Conservation (phyloP, 1,140 invertebrate species). For the Portunus trituberculatus region DNA sequence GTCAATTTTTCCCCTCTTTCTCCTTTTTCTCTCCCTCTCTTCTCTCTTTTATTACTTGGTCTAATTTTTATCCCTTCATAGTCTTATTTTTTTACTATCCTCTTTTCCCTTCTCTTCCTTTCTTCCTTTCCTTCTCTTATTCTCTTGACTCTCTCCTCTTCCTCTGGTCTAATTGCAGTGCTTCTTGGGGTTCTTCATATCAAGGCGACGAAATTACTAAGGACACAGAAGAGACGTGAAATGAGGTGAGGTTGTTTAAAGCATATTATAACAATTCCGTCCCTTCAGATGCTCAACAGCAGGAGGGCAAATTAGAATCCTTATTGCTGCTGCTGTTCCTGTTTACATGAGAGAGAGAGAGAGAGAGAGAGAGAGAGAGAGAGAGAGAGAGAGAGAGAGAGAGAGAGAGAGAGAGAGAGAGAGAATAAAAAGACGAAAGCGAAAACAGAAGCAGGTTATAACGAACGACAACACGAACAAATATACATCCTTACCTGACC, state of each 20-base stretch:
- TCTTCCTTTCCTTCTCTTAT: background rate
- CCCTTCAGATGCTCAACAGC: background rate
- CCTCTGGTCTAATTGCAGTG: background rate
- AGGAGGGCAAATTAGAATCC: background rate
- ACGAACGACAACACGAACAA: background rate
- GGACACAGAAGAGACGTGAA: background rate
- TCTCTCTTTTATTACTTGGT: no score
- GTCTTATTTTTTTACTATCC: background rate
- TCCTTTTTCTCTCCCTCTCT: background rate
- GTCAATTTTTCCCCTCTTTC: background rate
- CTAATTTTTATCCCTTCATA: no score
- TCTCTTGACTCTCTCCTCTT: background rate
- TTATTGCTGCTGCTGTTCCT: background rate
- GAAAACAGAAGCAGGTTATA: background rate
- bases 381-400: background rate
- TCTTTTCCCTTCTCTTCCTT: background rate
- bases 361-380: background rate
- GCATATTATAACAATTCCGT: no score
- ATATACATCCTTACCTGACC: background rate
- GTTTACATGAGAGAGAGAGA: background rate
- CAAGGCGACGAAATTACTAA: background rate
- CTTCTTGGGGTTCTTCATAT: background rate
- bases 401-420: background rate
- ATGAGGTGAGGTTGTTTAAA: background rate
- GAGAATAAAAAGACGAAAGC: background rate